Base-by-base conservation (phyloP, 2,888 invertebrate species). In the Nemotelus nigrinus region DNA sequence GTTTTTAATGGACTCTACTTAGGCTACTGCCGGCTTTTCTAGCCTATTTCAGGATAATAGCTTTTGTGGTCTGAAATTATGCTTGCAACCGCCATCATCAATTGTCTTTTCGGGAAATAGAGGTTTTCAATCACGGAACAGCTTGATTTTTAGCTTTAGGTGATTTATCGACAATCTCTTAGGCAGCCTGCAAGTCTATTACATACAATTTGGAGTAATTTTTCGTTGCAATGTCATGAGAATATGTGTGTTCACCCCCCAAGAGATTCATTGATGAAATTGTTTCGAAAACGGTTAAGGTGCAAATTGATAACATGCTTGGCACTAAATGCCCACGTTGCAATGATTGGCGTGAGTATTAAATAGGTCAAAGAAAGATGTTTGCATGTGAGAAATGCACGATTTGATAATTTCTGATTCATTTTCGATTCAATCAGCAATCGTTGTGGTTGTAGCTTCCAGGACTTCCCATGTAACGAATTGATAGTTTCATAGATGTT, bases 61-160 rank as follows among this genome's bases (percentile, higher is more conserved):
- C n/a, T 53, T 50, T 68, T 68, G 68, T 68, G 68, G 68, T 68
- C 50, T 50, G 68, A 68, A 68, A 50, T 50, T 68, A 68, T 25
- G 25, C 25, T 25, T 8, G 68, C n/a, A 53, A 50, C 48, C 68
- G 63, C 57, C 57, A 10, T 3, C 41, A 63, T 43, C 43, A 4
- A 41, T 63, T 43, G n/a, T 63, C 43, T 39, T 10, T 7, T 43
- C 0, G 25, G 25, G 63, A 63, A 63, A 63, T 41, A 43, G 6
- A 4, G 43, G 4, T 63, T 63, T 63, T 63, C 43, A 43, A 3
- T 41, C 43, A 25, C 7, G 43, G 39, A 7, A 39, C 10, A 25
- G 5, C 10, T 57, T 57, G n/a, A 57, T 57, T 57, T 4, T 57
- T 10, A 4, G 63, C 63, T 63, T 63, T 43, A 63, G 63, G 63